A percentile compares a stretch with the other conserved stretches of the same genome.
Conservation (phyloP, 2,113 vertebrate species). For the Pseudorhombus dupliciocellatus region DNA sequence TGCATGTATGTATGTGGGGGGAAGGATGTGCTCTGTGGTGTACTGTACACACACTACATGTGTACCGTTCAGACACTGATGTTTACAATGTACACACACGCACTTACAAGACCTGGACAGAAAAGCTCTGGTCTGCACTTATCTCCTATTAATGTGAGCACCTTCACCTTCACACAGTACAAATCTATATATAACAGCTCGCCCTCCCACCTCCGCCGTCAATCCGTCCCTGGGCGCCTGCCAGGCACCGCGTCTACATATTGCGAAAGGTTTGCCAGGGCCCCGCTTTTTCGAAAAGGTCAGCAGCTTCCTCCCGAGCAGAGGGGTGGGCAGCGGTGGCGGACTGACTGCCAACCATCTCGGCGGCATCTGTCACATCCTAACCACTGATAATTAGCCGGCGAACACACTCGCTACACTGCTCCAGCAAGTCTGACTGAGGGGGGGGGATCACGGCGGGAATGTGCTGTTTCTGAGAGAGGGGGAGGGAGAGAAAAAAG, state of each 20-base stretch:
- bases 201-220: constrained; percentile 47
- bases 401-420: constrained; percentile 1
- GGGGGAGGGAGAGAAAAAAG: neutral
- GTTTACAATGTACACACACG: neutral
- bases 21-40: neutral
- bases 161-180: constrained; percentile 58
- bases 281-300: constrained; percentile 65
- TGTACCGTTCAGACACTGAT: neutral
- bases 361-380: constrained; percentile 59
- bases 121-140: constrained; percentile 15
- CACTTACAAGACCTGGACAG: neutral
- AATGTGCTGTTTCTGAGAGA: neutral
- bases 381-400: constrained; percentile 58
- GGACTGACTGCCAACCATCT: constrained; percentile 39
- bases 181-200: constrained; percentile 67
- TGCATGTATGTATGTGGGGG: neutral
- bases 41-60: neutral
- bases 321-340: neutral
- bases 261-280: constrained; percentile 39
- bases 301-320: constrained; percentile 42
- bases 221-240: constrained; percentile 40
- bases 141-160: constrained; percentile 17
- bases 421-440: constrained; percentile 8
- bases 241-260: neutral
- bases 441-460: neutral